Evolutionary conservation across 1,140 invertebrate genomes (phyloP), one percentile per base, ranked within the genome.

Genomic region (Aphaenogaster ashmeadi): DNA sequence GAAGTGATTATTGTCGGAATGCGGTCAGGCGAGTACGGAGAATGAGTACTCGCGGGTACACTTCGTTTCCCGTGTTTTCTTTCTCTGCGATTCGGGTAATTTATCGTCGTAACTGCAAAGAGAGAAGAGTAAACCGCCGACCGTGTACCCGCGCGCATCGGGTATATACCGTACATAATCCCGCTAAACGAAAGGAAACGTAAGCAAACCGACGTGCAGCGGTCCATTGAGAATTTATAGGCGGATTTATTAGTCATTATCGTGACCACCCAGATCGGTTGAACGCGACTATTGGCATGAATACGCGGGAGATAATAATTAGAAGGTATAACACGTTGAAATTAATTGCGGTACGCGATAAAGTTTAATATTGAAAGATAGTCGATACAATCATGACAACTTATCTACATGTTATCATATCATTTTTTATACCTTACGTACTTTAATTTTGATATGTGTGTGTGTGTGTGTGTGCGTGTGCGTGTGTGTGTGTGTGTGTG

Each of bases 1-100:
- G 80, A 84, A 84, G 80, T 84, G 80, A 84, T 84, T 84, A 84
- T 84, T 84, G 80, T 74, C 80, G 80, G 80, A 84, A 84, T 84
- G 80, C 80, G 80, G 80, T 84, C 80, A 84, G 69, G 80, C 80
- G 80, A 56, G 80, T 84, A 74, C 54, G 80, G 69, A 84, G 80
- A 84, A 84, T 47, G 80, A 84, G 80, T 58, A 74, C 80, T 60
- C 80, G 69, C 67, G 80, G 67, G 67, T 84, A 60, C 80, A 74
- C 69, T 84, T 84, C 54, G 80, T 74, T 84, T 84, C 44, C 69
- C 80, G 52, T 84, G 69, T 84, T 84, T 84, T 84, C 69, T 84
- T 84, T 84, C 80, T 74, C 80, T 60, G 80, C n/a, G 80, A 84
- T 84, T 84, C 80, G 80, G 80, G 21, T 84, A 84, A 84, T 84